A percentile compares a stretch with the other conserved stretches of the same genome.
These are phyloP conservation scores for Hyposoter dolosus DNA, from an alignment of 2,888 invertebrate species.

Conservation along the genomic window DNA sequence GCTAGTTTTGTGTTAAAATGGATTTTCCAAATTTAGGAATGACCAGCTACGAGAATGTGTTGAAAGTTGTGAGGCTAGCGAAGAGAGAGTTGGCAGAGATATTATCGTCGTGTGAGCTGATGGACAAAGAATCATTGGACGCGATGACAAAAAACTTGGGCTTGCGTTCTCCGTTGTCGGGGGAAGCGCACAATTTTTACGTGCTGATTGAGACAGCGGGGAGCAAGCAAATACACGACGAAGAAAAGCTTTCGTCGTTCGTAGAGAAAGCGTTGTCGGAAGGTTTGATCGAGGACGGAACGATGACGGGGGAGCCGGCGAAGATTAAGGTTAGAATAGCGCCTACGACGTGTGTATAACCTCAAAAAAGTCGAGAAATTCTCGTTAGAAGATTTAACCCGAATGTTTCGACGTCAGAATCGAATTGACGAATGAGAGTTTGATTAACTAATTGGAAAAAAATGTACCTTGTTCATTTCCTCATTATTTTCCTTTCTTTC, in stretches of 20 bases:
- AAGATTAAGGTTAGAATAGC: constrained; percentile 90
- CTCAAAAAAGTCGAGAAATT: constrained; percentile 37
- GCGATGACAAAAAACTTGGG: constrained; percentile 88
- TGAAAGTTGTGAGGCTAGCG: constrained; percentile 91
- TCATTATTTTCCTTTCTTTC: background rate
- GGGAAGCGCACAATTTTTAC: constrained; percentile 90
- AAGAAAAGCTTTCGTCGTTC: constrained; percentile 93
- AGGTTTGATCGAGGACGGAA: constrained; percentile 92
- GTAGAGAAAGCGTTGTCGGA: constrained; percentile 90
- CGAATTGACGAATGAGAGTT: background rate
- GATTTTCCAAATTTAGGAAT: constrained; percentile 87
- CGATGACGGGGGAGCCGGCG: constrained; percentile 92
- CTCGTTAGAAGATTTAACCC: background rate
- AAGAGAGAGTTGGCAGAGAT: constrained; percentile 94
- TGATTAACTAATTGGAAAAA: constrained; percentile 1
- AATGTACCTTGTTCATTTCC: constrained; percentile 23
- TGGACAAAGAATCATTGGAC: constrained; percentile 92
- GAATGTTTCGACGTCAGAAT: background rate
- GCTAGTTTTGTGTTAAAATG: background rate
- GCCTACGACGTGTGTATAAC: constrained; percentile 28
- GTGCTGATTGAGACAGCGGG: constrained; percentile 95
- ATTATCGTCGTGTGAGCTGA: constrained; percentile 97
- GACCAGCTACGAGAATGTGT: constrained; percentile 91
- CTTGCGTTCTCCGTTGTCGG: constrained; percentile 85
- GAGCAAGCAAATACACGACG: constrained; percentile 93